Percentiles rank a stretch among this genome's conserved stretches.
phyloP scores from a whole-genome alignment of 1,140 invertebrate species.

The Drosophila quadrilineata region DNA sequence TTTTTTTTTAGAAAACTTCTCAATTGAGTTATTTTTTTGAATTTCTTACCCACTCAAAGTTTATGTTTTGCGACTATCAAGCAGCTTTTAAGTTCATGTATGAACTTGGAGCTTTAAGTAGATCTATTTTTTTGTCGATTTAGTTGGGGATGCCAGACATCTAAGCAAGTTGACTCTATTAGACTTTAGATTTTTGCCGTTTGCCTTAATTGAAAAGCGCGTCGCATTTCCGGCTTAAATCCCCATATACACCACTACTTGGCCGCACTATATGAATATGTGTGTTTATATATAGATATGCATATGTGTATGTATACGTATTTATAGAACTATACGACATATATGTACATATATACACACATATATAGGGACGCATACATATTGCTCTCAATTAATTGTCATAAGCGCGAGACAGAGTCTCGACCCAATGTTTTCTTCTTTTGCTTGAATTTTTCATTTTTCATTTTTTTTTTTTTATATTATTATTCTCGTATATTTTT shows the following conservation, averaged over 20 bases:
- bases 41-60: too few relatives aligned
- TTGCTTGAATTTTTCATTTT: too few relatives aligned
- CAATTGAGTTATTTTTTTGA: too few relatives aligned
- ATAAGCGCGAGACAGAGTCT: conserved; percentile 41
- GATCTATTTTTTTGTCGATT: conserved; percentile 8
- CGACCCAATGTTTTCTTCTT: conserved; percentile 22
- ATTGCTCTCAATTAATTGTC: conserved; percentile 64
- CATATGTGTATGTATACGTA: background rate
- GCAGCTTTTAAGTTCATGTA: too few relatives aligned
- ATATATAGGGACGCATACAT: too few relatives aligned
- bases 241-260: conserved; percentile 14
- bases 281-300: background rate
- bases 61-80: too few relatives aligned
- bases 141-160: background rate
- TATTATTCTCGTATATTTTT: too few relatives aligned
- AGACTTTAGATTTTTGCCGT: conserved; percentile 9
- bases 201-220: conserved; percentile 72
- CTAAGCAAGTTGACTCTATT: conserved; percentile 12
- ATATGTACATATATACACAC: conserved; percentile 1
- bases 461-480: too few relatives aligned
- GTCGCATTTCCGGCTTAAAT: conserved; percentile 69
- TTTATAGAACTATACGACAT: background rate
- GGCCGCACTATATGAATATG: conserved; percentile 4
- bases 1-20: too few relatives aligned
- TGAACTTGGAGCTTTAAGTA: too few relatives aligned